Evolutionary conservation across 1,140 invertebrate genomes (phyloP), one percentile per base, ranked within the genome.

Genomic region (Drosophila nannoptera): DNA sequence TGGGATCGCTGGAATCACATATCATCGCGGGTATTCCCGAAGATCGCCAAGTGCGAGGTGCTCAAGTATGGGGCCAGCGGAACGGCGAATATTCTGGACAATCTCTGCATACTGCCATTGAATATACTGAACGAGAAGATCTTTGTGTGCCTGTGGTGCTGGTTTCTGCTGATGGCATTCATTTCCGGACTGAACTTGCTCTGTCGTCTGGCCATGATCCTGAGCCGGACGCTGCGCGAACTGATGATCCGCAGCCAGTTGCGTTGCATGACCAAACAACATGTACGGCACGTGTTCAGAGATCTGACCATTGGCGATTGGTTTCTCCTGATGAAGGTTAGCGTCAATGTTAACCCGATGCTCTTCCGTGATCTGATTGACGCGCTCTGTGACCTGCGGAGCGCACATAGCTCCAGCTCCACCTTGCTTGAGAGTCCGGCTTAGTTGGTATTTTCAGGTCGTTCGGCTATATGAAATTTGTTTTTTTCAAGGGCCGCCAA

Each of bases 71-170:
- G 92, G 59, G 91, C 91, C 69, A 94, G 92, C 7, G 94, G 94
- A 3, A 89, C 90, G 1, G 89, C 92, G n/a, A 91, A 93, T 78
- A 88, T 91, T 0, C 91, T 91, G 72, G 95, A 96, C 75, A 92
- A 92, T 3, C 90, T 96, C 0, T 96, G 95, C 81, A 92, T 96
- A 14, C 88, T 96, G 48, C 93, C 95, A 0, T 77, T 96, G 14
- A 96, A 96, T 77, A 93, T 95, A 67, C 90, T 96, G 7, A 95
- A 96, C 87, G 94, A 96, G 78, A 96, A 96, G 83, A 93, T 96
- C 56, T 96, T 95, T 73, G 91, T 94, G 7, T 92, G 96, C 64
- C 88, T 96, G 0, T 96, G 94, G 94, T 94, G 95, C 88, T 97
- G 95, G 95, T 93, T 96, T 66, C 91, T 95, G 12, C 89, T 94